A percentile compares a stretch with the other conserved stretches of the same genome.
phyloP scores from a whole-genome alignment of 2,888 invertebrate species.

The Drosophila stalkeri region DNA sequence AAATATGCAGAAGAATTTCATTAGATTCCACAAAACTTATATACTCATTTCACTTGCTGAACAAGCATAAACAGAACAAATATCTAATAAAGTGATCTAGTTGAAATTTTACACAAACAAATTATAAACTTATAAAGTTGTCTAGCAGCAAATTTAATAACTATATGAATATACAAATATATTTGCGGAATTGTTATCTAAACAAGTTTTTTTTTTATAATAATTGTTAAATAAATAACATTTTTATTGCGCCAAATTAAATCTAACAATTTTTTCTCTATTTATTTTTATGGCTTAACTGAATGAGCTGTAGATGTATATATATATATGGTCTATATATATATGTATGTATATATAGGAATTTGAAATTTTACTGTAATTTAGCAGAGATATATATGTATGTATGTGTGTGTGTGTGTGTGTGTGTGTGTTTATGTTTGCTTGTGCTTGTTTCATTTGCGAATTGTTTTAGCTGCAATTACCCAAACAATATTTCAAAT shows the following conservation, averaged over 20 bases:
- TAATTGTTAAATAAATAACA: conserved; percentile 2
- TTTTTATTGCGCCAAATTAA: not conserved
- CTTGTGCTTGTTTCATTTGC: conserved; percentile 3
- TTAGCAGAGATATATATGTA: not conserved
- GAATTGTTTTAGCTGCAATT: conserved; percentile 44
- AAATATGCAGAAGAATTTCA: too few relatives aligned
- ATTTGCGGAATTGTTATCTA: not conserved
- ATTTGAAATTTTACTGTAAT: not conserved
- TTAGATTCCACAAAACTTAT: too few relatives aligned
- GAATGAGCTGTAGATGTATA: not conserved
- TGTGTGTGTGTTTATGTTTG: not conserved
- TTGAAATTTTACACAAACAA: too few relatives aligned
- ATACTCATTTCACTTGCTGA: not conserved
- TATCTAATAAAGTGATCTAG: too few relatives aligned
- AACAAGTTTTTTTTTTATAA: conserved; percentile 6
- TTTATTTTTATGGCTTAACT: not conserved
- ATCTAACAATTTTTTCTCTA: not conserved
- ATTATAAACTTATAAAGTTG: not conserved
- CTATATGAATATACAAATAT: not conserved
- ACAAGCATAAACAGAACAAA: not conserved
- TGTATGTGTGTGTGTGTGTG: not conserved
- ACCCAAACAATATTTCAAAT: conserved; percentile 49
- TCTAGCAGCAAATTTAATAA: not conserved
- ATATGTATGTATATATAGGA: not conserved
- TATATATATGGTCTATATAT: not conserved